Base-by-base conservation (phyloP, 2,113 vertebrate genomes). In the Passerina amoena region DNA sequence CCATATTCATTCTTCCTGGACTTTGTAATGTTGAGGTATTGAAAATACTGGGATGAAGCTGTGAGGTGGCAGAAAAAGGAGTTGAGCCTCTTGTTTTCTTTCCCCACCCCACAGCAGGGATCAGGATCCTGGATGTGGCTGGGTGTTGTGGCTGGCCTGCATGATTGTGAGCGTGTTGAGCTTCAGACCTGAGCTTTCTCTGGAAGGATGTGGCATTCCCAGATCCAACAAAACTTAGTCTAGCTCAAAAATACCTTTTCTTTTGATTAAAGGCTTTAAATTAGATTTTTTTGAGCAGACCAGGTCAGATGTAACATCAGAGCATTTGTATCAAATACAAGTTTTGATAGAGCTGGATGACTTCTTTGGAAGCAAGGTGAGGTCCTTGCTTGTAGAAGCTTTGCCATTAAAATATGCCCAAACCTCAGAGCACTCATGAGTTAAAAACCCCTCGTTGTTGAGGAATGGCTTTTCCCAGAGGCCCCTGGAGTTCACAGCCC, bases 391-490 rank as follows among this genome's bases (percentile, higher is more conserved):
- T 24, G 23, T 68, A 14, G 53, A 86, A 92, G 25, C 44, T 70
- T 86, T 87, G 44, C 45, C 3, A 7, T 68, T 81, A 59, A 92
- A 70, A 38, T 21, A 37, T 40, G 17, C 4, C 42, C 5, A 82
- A 53, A 33, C 7, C 11, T 3, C 44, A 31, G 68, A 23, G 22
- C 4, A 4, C 33, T 86, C 30, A 0, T 0, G 21, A 54, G 27
- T 47, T 42, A 59, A 54, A 63, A 51, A 14, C 23, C n/a, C 0
- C 0, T 23, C 14, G 59, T 72, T 70, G 63, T 78, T n/a, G 53
- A 30, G 66, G 78, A 68, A 14, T 3, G 5, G 44, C 57, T 51
- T 82, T 93, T 93, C 71, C 1, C 5, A 37, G 75, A 69, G 53
- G 22, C n/a, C n/a, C 44, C 45, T 28, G 20, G 37, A 42, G 45